These are phyloP conservation scores for Tetragonula clypearis DNA, from an alignment of 1,140 invertebrate genomes.

Conservation along the genomic window DNA sequence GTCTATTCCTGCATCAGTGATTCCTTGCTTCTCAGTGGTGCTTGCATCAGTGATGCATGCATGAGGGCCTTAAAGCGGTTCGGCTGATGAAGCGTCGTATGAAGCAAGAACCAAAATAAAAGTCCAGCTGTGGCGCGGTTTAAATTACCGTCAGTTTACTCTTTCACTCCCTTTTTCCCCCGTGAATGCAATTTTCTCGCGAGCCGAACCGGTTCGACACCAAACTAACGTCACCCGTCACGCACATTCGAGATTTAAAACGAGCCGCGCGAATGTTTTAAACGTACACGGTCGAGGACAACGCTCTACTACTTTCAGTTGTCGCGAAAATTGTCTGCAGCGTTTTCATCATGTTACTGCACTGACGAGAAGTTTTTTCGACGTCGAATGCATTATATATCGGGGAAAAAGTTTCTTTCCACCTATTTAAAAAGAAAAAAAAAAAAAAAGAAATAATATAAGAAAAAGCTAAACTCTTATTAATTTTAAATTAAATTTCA, in stretches of 20 bases:
- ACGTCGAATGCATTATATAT: too few relatives aligned
- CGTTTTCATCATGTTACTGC: background rate
- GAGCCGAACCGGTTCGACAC: background rate
- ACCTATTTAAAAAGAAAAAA: too few relatives aligned
- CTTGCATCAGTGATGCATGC: too few relatives aligned
- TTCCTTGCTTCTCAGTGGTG: too few relatives aligned
- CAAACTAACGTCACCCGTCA: background rate
- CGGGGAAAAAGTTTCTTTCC: too few relatives aligned
- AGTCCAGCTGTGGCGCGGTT: constrained; percentile 10
- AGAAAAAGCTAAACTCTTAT: too few relatives aligned
- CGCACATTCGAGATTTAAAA: constrained; percentile 34
- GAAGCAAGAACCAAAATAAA: constrained; percentile 26
- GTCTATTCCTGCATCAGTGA: too few relatives aligned
- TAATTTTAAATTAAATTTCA: too few relatives aligned
- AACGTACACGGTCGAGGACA: constrained; percentile 15
- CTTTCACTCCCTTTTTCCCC: constrained; percentile 14
- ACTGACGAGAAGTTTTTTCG: too few relatives aligned
- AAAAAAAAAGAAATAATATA: too few relatives aligned
- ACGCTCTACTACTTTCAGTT: background rate
- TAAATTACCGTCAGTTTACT: constrained; percentile 43
- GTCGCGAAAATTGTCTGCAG: background rate
- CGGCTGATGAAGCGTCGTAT: background rate
- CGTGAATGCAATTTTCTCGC: background rate
- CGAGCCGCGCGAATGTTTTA: background rate
- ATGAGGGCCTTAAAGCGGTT: background rate